Conservation (phyloP, 2,888 invertebrate genomes). For the Caenorhabditis sp. region DNA sequence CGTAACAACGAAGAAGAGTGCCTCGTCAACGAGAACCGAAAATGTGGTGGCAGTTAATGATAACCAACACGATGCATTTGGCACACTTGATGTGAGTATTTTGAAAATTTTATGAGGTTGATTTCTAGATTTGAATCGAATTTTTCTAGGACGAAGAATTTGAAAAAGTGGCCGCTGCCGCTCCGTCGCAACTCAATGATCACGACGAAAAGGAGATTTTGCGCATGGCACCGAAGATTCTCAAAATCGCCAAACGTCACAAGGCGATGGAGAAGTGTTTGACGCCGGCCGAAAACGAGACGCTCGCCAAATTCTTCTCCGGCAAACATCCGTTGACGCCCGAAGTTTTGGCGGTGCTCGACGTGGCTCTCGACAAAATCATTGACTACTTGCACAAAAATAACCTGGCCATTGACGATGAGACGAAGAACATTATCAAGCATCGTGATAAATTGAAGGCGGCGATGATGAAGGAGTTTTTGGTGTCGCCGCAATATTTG, state of each 20-base stretch:
- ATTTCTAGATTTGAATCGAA: background rate
- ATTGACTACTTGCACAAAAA: constrained; percentile 44
- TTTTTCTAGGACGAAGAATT: constrained; percentile 23
- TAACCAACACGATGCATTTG: constrained; percentile 30
- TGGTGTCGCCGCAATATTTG: constrained; percentile 48
- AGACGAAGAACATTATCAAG: constrained; percentile 39
- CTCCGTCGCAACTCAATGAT: background rate
- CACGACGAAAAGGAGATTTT: constrained; percentile 33
- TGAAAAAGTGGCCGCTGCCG: constrained; percentile 19
- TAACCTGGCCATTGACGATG: constrained; percentile 40
- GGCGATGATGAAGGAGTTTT: constrained; percentile 47
- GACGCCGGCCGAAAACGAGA: constrained; percentile 41
- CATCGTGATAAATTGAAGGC: constrained; percentile 42
- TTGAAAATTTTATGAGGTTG: background rate
- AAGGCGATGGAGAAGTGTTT: constrained; percentile 41
- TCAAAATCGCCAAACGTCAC: constrained; percentile 37
- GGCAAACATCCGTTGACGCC: constrained; percentile 39
- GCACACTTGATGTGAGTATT: constrained; percentile 25
- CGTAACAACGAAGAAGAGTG: no score
- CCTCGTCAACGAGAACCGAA: background rate
- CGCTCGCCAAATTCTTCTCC: constrained; percentile 45
- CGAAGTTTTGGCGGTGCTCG: constrained; percentile 23
- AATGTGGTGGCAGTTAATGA: constrained; percentile 14
- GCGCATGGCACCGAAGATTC: constrained; percentile 31
- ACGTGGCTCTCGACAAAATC: constrained; percentile 42